Evolutionary conservation across 2,888 invertebrate genomes (phyloP).

Genomic region (Dione juno): DNA sequence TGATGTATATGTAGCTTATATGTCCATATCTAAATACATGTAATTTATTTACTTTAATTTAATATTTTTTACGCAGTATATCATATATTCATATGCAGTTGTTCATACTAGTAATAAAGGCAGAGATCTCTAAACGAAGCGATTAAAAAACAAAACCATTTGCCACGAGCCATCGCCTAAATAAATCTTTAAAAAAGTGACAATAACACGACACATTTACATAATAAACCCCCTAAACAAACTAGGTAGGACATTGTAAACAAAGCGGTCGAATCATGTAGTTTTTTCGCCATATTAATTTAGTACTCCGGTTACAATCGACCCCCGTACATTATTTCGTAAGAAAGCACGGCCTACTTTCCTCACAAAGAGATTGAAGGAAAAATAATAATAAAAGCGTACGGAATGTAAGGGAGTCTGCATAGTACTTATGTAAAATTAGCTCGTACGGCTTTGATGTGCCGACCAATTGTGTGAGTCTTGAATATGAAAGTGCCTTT

Average conservation of each 20-base stretch:
- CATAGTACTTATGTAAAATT: conserved; percentile 80
- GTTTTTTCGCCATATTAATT: conserved; percentile 78
- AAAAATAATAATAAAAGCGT: conserved; percentile 72
- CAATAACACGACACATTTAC: conserved; percentile 74
- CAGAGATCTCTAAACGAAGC: conserved; percentile 45
- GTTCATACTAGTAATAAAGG: background rate
- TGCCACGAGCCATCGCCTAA: conserved; percentile 75
- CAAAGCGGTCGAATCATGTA: conserved; percentile 71
- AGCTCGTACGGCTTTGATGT: conserved; percentile 79
- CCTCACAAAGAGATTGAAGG: conserved; percentile 74
- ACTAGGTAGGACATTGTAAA: conserved; percentile 71
- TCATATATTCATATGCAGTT: background rate
- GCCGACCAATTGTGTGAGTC: conserved; percentile 73
- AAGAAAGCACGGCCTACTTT: conserved; percentile 68
- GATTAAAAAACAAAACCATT: conserved; percentile 64
- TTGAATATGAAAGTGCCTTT: conserved; percentile 72
- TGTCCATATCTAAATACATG: too few species aligned
- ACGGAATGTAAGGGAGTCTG: conserved; percentile 73
- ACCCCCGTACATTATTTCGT: conserved; percentile 62
- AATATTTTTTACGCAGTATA: too few species aligned
- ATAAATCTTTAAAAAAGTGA: conserved; percentile 69
- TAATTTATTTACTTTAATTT: too few species aligned
- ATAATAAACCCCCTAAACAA: conserved; percentile 78
- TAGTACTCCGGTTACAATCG: conserved; percentile 76
- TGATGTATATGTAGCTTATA: background rate